Conservation (phyloP, 2,888 invertebrate species). For the Melinaea menophilus region DNA sequence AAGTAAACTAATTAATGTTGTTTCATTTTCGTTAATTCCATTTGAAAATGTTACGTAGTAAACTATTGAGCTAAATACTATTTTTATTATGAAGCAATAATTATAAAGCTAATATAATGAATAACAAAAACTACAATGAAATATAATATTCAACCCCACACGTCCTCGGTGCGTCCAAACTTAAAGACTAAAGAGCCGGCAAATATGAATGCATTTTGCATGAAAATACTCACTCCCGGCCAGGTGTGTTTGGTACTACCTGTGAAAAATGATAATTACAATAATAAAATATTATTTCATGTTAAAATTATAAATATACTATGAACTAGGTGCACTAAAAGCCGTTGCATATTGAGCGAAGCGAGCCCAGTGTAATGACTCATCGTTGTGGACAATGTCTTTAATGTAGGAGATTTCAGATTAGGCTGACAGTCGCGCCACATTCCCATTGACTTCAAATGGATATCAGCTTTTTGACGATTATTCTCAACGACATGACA, state of each 20-base stretch:
- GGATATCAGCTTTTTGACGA: no score
- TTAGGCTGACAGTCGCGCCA: no score
- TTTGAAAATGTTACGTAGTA: neutral
- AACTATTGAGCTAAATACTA: neutral
- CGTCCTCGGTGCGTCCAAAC: conserved; percentile 95
- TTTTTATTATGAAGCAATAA: neutral
- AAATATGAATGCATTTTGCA: conserved; percentile 97
- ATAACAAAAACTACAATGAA: neutral
- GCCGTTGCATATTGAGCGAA: no score
- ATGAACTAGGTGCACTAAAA: no score
- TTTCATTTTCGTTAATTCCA: conserved; percentile 24
- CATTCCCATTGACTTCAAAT: no score
- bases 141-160: conserved; percentile 82
- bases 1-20: conserved; percentile 25
- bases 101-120: neutral
- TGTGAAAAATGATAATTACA: conserved; percentile 38
- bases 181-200: conserved; percentile 94
- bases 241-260: conserved; percentile 68
- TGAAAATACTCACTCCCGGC: conserved; percentile 93
- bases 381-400: no score
- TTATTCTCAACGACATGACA: no score
- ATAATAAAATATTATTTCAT: neutral
- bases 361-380: no score
- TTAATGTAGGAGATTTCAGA: no score
- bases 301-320: no score